Evolutionary conservation across 2,888 invertebrate species (phyloP).

Genomic region (Apomyelois bistriatella): DNA sequence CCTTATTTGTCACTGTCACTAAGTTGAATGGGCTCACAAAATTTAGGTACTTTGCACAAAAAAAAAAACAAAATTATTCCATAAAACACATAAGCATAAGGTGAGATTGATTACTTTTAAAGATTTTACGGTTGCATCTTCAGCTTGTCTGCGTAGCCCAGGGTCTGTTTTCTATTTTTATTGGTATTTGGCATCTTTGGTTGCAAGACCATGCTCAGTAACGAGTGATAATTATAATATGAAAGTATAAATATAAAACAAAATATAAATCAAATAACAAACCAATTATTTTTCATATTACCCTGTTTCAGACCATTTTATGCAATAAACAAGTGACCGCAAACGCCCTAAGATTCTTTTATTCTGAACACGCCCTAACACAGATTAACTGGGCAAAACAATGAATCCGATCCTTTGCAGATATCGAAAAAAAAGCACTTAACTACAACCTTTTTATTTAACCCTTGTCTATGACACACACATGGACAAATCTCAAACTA

Average conservation of each 20-base stretch:
- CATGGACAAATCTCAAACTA: conserved; percentile 25
- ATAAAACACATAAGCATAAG: no score
- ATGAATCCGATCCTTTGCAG: conserved; percentile 11
- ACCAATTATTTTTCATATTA: background rate
- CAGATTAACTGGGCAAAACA: conserved; percentile 12
- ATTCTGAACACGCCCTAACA: conserved; percentile 6
- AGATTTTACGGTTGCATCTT: no score
- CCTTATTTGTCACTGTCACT: no score
- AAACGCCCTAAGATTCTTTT: background rate
- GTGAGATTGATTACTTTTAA: no score
- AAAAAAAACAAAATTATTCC: no score
- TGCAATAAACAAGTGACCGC: conserved; percentile 7
- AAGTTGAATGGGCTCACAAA: no score
- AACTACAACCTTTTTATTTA: conserved; percentile 13
- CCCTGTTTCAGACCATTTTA: conserved; percentile 4
- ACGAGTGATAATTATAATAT: no score
- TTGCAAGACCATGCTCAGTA: no score
- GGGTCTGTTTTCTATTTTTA: no score
- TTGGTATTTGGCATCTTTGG: no score
- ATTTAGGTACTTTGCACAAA: no score
- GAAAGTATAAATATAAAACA: background rate
- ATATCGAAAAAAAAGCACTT: conserved; percentile 13
- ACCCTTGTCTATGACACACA: conserved; percentile 30
- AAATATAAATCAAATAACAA: background rate
- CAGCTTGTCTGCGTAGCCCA: no score